A percentile compares a stretch with the other conserved stretches of the same genome.
These are phyloP conservation scores for Crocodylus rhombifer DNA, from an alignment of 2,797 vertebrate genomes.

Conservation along the genomic window DNA sequence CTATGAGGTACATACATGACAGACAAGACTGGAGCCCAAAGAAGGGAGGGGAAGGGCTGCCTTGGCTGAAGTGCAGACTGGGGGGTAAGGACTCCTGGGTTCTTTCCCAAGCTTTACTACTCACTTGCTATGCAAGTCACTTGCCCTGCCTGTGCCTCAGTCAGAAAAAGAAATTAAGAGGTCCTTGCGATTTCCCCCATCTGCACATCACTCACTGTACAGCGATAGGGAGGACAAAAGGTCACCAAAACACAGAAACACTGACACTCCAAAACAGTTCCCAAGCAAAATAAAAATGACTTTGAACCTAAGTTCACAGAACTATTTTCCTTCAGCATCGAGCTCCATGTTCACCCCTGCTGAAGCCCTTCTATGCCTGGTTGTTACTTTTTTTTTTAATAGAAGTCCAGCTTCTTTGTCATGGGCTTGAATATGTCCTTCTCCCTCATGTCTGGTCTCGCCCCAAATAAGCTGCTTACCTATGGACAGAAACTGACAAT, in stretches of 20 bases:
- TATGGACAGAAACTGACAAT: neutral
- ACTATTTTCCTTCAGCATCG: neutral
- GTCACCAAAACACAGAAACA: neutral
- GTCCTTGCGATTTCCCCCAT: neutral
- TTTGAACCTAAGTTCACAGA: accelerated
- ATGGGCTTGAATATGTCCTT: too few relatives aligned
- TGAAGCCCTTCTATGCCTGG: neutral
- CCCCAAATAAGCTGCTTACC: neutral
- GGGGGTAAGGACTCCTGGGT: neutral
- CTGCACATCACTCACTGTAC: neutral
- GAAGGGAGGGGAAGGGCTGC: accelerated
- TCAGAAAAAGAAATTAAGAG: too few relatives aligned
- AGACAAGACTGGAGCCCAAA: neutral
- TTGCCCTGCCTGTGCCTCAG: neutral
- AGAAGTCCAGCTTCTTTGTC: too few relatives aligned
- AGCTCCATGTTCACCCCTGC: neutral
- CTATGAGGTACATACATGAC: neutral
- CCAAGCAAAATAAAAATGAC: neutral
- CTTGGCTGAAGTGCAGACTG: neutral
- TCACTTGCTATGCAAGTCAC: neutral
- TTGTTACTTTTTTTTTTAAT: neutral
- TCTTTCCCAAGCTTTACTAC: neutral
- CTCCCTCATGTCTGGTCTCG: neutral
- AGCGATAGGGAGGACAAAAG: neutral
- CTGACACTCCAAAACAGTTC: neutral